Evolutionary conservation across 2,888 invertebrate genomes (phyloP).

Genomic region (Oegoconia quadripuncta): DNA sequence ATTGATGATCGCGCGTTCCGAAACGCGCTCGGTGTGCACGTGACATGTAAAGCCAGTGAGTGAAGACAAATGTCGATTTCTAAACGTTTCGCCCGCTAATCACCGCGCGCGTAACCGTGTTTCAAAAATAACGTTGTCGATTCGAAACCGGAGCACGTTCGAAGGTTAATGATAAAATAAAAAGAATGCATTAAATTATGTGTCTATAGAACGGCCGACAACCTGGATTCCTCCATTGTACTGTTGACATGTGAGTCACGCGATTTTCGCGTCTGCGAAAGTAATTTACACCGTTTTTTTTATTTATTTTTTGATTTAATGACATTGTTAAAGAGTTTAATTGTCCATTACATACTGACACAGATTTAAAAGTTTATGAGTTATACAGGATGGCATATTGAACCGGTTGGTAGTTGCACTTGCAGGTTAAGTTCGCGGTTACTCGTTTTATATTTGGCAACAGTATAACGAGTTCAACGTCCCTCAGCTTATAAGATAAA

Average conservation of each 20-base stretch:
- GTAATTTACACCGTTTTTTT: neutral
- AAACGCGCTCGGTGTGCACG: slow-evolving; percentile 5
- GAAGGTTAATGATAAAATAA: slow-evolving; percentile 77
- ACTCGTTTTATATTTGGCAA: no score
- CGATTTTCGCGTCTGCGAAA: neutral
- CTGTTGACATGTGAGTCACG: slow-evolving; percentile 46
- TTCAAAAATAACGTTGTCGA: slow-evolving; percentile 74
- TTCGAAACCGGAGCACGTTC: slow-evolving; percentile 71
- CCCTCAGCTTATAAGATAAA: no score
- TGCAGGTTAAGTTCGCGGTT: no score
- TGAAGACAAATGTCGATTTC: slow-evolving; percentile 29
- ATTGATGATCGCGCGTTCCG: slow-evolving; percentile 9
- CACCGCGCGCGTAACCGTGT: slow-evolving; percentile 64
- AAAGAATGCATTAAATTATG: slow-evolving; percentile 68
- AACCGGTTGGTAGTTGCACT: no score
- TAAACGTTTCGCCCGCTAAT: slow-evolving; percentile 39
- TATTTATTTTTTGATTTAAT: slow-evolving; percentile 1
- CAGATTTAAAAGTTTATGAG: no score
- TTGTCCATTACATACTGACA: neutral
- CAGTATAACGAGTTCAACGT: no score
- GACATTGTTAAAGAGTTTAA: neutral
- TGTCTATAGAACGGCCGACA: slow-evolving; percentile 41
- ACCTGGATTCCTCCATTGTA: slow-evolving; percentile 44
- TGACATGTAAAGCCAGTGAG: slow-evolving; percentile 33
- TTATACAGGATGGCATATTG: no score